phyloP scores from a whole-genome alignment of 2,113 vertebrate genomes.

The Benitochromis conjunctus region DNA sequence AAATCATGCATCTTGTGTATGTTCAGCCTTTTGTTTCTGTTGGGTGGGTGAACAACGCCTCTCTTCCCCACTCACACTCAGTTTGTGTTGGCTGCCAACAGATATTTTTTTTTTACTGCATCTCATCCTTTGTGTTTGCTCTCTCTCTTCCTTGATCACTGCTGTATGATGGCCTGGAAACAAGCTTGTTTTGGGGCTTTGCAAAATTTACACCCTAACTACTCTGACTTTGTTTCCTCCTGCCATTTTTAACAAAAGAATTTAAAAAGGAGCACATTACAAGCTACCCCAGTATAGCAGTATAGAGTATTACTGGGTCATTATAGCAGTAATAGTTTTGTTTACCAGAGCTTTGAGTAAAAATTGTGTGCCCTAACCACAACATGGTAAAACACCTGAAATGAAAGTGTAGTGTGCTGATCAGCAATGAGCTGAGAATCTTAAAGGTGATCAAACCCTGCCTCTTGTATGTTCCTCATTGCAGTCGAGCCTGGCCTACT shows the following conservation, averaged over 20 bases:
- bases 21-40: background rate
- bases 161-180: background rate
- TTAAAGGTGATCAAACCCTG: slow-evolving; percentile 13
- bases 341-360: background rate
- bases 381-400: background rate
- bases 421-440: background rate
- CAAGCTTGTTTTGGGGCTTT: background rate
- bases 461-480: background rate
- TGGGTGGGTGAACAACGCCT: slow-evolving; percentile 5
- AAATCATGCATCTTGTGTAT: background rate
- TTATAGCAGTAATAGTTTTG: background rate
- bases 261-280: background rate
- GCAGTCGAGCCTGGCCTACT: slow-evolving; percentile 44
- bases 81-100: background rate
- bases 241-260: background rate
- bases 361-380: background rate
- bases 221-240: background rate
- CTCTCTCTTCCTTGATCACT: background rate
- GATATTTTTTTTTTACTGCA: background rate
- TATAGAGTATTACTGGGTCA: background rate
- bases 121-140: background rate
- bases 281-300: background rate
- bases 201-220: background rate
- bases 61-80: slow-evolving; percentile 8
- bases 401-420: background rate